Evolutionary conservation across 2,797 vertebrate genomes (phyloP).

Genomic region (Pangasius larnaudii): DNA sequence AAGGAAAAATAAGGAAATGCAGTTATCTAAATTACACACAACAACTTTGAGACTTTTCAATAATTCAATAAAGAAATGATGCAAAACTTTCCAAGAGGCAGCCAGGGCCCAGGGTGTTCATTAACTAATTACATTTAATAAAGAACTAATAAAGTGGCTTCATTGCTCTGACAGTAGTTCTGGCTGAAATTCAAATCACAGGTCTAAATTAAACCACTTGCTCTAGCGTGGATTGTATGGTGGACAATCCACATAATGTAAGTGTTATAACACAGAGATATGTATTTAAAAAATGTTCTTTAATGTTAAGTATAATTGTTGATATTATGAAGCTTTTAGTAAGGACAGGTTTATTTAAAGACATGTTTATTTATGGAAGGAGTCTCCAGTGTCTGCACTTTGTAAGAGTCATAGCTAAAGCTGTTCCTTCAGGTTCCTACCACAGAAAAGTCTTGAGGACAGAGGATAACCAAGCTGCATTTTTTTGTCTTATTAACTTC

Average conservation of each 20-base stretch:
- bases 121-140: neutral
- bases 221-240: neutral
- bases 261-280: too few relatives aligned
- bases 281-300: too few relatives aligned
- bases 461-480: neutral
- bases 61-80: neutral
- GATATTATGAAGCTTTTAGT: neutral
- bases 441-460: neutral
- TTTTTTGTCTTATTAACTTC: neutral
- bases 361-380: neutral
- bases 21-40: constrained; percentile 19
- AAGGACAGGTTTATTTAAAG: neutral
- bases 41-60: neutral
- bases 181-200: neutral
- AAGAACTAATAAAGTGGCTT: neutral
- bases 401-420: neutral
- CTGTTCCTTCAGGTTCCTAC: neutral
- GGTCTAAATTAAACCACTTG: neutral
- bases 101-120: neutral
- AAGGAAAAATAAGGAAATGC: neutral
- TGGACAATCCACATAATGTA: too few relatives aligned
- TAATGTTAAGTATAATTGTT: neutral
- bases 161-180: neutral
- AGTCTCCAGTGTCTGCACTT: neutral
- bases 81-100: neutral